A percentile compares a stretch with the other conserved stretches of the same genome.
Evolutionary conservation across 2,888 invertebrate species (phyloP).

Genomic region (Parasteatoda lunata): DNA sequence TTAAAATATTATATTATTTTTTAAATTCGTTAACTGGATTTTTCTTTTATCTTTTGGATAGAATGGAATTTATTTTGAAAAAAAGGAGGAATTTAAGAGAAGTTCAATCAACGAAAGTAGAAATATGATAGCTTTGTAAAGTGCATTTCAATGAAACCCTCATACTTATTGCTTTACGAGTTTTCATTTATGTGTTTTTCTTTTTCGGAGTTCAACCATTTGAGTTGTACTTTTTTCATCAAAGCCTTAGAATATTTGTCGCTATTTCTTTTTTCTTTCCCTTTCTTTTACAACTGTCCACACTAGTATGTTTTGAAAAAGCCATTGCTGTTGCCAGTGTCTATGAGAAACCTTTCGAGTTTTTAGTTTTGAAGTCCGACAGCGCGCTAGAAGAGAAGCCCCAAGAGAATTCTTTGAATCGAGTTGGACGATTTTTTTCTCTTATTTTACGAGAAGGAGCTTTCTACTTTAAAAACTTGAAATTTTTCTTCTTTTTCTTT

Average conservation of each 20-base stretch:
- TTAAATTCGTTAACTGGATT: too few relatives aligned
- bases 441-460: not conserved
- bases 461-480: not conserved
- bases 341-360: not conserved
- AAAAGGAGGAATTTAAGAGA: too few relatives aligned
- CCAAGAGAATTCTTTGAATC: not conserved
- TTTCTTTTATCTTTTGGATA: too few relatives aligned
- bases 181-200: not conserved
- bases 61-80: too few relatives aligned
- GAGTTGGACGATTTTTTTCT: constrained; percentile 1
- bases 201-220: not conserved
- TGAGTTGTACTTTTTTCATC: not conserved
- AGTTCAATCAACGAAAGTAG: not conserved
- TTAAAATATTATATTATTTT: too few relatives aligned
- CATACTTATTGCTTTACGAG: not conserved
- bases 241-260: not conserved
- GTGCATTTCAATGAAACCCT: constrained; percentile 2
- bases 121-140: not conserved
- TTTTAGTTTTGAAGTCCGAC: constrained; percentile 1
- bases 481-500: not conserved
- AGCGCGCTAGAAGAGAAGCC: not conserved
- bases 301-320: not conserved
- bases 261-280: not conserved
- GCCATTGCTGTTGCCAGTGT: not conserved
- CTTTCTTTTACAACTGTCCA: not conserved